Conservation (phyloP, 1,140 invertebrate species). For the Bicyclus anynana region DNA sequence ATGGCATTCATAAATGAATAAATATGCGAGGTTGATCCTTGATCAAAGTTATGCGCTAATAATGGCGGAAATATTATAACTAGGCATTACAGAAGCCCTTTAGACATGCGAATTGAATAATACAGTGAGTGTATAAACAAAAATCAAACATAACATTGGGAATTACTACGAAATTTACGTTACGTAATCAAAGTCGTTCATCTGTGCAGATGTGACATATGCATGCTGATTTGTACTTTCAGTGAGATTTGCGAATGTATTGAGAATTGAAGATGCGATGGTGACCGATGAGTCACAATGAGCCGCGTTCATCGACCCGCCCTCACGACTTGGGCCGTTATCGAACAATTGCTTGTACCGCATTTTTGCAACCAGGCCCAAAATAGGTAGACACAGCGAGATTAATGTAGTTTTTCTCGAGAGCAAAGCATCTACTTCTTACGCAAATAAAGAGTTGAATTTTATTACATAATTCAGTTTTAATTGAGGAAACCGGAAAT, state of each 20-base stretch:
- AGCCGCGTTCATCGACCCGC: conserved; percentile 57
- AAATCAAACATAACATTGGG: background rate
- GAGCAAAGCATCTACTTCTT: no score
- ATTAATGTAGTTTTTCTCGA: no score
- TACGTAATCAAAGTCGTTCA: background rate
- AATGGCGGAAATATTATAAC: background rate
- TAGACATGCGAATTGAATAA: no score
- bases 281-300: conserved; percentile 58
- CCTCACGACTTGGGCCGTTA: conserved; percentile 43
- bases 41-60: background rate
- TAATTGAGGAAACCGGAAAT: background rate
- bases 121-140: background rate
- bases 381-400: conserved; percentile 16
- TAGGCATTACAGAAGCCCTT: no score
- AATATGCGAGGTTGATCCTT: background rate
- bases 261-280: conserved; percentile 45
- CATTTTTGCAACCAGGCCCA: conserved; percentile 33
- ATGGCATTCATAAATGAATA: background rate
- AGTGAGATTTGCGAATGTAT: conserved; percentile 30
- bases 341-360: conserved; percentile 45
- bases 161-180: background rate
- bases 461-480: background rate
- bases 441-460: background rate
- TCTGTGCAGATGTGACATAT: conserved; percentile 6
- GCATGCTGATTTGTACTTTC: conserved; percentile 4